Base-by-base conservation (phyloP, 2,888 invertebrate genomes). In the Operophtera brumata region DNA sequence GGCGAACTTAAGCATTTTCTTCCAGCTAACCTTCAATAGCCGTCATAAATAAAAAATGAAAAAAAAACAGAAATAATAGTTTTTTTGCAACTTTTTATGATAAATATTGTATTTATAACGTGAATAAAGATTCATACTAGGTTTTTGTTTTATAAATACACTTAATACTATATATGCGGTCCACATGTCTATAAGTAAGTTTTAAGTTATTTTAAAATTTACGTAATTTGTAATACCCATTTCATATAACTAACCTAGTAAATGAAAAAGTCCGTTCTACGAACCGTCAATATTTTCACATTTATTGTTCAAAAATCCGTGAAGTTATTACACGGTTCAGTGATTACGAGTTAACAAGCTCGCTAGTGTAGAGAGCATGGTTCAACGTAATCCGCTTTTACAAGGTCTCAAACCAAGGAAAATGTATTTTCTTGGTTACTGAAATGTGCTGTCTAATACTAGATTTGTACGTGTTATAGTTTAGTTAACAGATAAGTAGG, bases 221-320 rank as follows among this genome's bases (percentile, higher is more conserved):
- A 20, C 8, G 6, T 13, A 1, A 13, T 6, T 9, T 13, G 3
- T 13, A 36, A 36, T 7, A 7, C 7, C 13, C 20, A 39, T 39
- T 20, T 39, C 4, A 39, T 20, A 0, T n/a, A 49, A 36, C 14
- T 11, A 28, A 49, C 10, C 26, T 52, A 12, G 35, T 26, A 26
- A 43, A 43, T 47, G 28, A 39, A 48, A 50, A 45, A 45, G 20
- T 32, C 26, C 37, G 43, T 55, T 54, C 49, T 39, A 47, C 49
- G 46, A 51, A 46, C 45, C 48, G 46, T 55, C 58, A 57, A 59
- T 62, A 57, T 61, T 56, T 52, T 57, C 39, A 45, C 44, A 56
- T 51, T 64, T 60, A 54, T 62, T 65, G 65, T 61, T 61, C 57
- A 61, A 65, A 64, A 62, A 59, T 58, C 61, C 58, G 58, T 58